Conservation (phyloP, 2,888 invertebrate genomes). For the Pinctada fucata region DNA sequence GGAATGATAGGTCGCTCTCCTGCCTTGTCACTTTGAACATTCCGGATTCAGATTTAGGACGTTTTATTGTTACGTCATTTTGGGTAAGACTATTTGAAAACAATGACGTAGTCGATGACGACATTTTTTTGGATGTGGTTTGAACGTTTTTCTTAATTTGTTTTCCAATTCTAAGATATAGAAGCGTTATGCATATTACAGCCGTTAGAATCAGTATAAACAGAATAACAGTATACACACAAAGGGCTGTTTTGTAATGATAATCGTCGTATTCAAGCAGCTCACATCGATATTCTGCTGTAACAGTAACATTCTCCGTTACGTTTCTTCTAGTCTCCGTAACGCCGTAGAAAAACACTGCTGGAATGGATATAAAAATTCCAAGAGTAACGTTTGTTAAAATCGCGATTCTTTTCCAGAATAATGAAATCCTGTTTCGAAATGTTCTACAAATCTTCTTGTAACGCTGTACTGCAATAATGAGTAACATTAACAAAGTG, state of each 20-base stretch:
- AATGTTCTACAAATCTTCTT: slow-evolving; percentile 17
- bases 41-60: not conserved
- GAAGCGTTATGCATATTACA: slow-evolving; percentile 1
- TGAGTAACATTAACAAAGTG: slow-evolving; percentile 5
- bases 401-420: slow-evolving; percentile 20
- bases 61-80: not conserved
- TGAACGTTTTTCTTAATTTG: slow-evolving; percentile 8
- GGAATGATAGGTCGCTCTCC: not conserved
- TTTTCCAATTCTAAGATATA: slow-evolving; percentile 11
- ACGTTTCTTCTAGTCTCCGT: not conserved
- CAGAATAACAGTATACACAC: not conserved
- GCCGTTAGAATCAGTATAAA: not conserved
- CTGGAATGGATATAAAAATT: not conserved
- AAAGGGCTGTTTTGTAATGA: not conserved
- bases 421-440: slow-evolving; percentile 1
- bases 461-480: slow-evolving; percentile 21
- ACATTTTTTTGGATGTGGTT: not conserved
- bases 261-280: not conserved
- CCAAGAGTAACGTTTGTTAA: not conserved
- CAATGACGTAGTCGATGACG: not conserved
- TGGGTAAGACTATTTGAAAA: not conserved
- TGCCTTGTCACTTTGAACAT: not conserved
- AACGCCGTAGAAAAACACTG: slow-evolving; percentile 7
- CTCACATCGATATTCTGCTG: not conserved
- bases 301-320: slow-evolving; percentile 2